These are phyloP conservation scores for Calyptommatus sinebrachiatus DNA, from an alignment of 2,113 vertebrate species.

Conservation along the genomic window DNA sequence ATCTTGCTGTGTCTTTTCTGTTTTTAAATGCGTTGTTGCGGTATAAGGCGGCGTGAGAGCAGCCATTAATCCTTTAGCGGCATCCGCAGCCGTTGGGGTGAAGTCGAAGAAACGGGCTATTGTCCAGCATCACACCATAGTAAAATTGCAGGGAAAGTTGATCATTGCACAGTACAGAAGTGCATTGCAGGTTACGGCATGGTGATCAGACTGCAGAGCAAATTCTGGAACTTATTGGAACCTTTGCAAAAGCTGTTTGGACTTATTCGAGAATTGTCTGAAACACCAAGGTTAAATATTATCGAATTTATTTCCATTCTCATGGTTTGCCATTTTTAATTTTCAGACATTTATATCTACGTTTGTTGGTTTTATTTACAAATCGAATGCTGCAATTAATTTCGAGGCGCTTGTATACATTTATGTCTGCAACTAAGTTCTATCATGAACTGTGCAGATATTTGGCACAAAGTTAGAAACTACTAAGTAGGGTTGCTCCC, in stretches of 20 bases:
- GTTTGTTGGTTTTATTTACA: not conserved
- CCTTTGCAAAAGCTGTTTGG: not conserved
- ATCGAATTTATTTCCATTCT: not conserved
- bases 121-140: not conserved
- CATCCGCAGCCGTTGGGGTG: not conserved
- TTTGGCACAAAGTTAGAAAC: not conserved
- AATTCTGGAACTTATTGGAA: not conserved
- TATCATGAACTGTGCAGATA: not conserved
- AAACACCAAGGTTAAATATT: not conserved
- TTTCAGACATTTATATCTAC: not conserved
- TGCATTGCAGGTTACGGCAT: not conserved
- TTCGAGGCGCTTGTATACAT: not conserved
- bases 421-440: not conserved
- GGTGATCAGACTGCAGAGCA: not conserved
- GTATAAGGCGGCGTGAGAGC: not conserved
- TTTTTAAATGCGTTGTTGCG: not conserved
- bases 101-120: not conserved
- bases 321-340: not conserved
- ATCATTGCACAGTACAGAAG: not conserved
- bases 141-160: no score
- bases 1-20: constrained; percentile 15
- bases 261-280: not conserved
- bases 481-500: not conserved
- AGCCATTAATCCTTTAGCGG: not conserved
- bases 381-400: not conserved